Conservation (phyloP, 2,888 invertebrate genomes). For the Helleia helle region DNA sequence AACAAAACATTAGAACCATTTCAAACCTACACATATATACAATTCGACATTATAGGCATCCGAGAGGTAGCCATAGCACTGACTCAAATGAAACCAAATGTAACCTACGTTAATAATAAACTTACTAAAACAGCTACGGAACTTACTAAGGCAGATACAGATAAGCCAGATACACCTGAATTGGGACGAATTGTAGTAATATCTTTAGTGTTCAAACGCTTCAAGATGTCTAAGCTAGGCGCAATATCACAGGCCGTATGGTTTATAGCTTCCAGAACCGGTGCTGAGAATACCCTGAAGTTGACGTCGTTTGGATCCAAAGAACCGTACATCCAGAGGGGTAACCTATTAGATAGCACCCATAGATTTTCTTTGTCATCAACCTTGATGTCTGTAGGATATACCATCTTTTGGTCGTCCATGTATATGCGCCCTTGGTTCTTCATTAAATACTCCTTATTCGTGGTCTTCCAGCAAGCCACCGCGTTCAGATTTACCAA, state of each 20-base stretch:
- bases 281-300: conserved; percentile 80
- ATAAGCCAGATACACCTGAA: too few relatives aligned
- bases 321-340: conserved; percentile 79
- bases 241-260: conserved; percentile 81
- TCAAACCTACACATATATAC: too few relatives aligned
- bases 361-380: conserved; percentile 80
- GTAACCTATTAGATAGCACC: conserved; percentile 83
- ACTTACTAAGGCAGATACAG: too few relatives aligned
- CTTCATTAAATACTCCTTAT: conserved; percentile 77
- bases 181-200: too few relatives aligned
- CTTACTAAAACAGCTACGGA: too few relatives aligned
- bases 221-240: conserved; percentile 69
- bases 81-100: too few relatives aligned
- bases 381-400: conserved; percentile 85
- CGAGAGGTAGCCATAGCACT: too few relatives aligned
- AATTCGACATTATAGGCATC: too few relatives aligned
- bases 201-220: conserved; percentile 52
- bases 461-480: conserved; percentile 84
- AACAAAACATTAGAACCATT: too few relatives aligned
- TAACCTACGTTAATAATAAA: too few relatives aligned
- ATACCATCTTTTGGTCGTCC: conserved; percentile 81
- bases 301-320: conserved; percentile 78
- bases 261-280: conserved; percentile 79
- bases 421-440: conserved; percentile 82
- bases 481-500: conserved; percentile 83